Evolutionary conservation across 53 echinoderm and acorn worm species (phyloP).

Genomic region (Arbacia lixula): DNA sequence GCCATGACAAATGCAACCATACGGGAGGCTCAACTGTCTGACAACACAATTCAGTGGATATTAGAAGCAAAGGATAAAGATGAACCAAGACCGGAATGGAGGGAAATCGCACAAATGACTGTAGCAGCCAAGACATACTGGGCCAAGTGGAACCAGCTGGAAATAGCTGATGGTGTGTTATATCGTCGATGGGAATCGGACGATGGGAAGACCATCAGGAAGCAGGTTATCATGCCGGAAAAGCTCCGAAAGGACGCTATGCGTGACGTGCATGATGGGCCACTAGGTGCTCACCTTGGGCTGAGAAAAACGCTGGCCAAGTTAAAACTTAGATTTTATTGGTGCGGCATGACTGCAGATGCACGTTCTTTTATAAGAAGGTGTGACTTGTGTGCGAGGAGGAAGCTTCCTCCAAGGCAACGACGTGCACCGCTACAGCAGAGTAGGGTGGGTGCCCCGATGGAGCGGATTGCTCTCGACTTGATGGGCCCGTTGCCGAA

Average conservation of each 20-base stretch:
- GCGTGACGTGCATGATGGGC: conserved; percentile 51
- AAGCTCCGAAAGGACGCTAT: conserved; percentile 6
- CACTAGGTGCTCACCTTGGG: conserved; percentile 62
- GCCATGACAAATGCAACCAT: background rate
- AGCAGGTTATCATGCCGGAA: conserved; percentile 50
- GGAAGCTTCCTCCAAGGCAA: conserved; percentile 53
- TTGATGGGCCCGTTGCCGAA: conserved; percentile 50
- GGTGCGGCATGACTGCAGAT: conserved; percentile 58
- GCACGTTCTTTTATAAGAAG: conserved; percentile 22
- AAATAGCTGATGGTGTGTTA: conserved; percentile 35
- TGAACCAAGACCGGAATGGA: conserved; percentile 38
- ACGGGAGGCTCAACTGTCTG: conserved; percentile 4
- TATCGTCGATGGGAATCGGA: conserved; percentile 59
- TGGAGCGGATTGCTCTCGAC: conserved; percentile 38
- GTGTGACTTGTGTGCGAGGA: conserved; percentile 54
- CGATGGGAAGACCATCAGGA: conserved; percentile 39
- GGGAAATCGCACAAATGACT: background rate
- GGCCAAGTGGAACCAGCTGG: conserved; percentile 52
- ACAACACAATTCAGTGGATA: conserved; percentile 21
- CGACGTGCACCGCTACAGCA: conserved; percentile 53
- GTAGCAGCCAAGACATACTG: conserved; percentile 55
- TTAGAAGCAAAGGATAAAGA: conserved; percentile 34
- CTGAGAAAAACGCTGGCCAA: conserved; percentile 54
- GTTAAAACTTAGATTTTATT: conserved; percentile 37
- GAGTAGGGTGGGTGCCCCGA: conserved; percentile 18